Percentiles rank a stretch among this genome's conserved stretches.
Conservation (phyloP, 2,888 invertebrate genomes). For the Nipponacmea schrenckii region DNA sequence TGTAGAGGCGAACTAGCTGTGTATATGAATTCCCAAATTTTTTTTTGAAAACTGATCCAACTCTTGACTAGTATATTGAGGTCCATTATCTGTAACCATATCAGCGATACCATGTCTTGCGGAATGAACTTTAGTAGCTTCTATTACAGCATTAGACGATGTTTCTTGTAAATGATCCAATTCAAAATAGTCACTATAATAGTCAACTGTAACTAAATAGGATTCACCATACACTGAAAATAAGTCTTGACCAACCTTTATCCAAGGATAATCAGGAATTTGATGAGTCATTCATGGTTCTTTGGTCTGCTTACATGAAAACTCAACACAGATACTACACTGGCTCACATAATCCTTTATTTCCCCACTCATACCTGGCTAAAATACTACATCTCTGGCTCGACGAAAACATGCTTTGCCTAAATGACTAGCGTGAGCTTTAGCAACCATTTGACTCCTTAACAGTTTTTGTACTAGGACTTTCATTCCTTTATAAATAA, state of each 20-base stretch:
- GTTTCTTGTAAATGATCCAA: background rate
- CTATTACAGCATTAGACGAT: background rate
- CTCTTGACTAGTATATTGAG: background rate
- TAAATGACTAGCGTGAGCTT: slow-evolving; percentile 21
- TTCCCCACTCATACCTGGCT: slow-evolving; percentile 28
- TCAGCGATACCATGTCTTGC: background rate
- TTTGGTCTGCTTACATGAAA: background rate
- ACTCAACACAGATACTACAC: background rate
- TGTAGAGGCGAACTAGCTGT: background rate
- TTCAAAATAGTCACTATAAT: background rate
- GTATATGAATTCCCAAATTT: background rate
- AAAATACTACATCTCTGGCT: slow-evolving; percentile 24
- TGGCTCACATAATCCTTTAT: slow-evolving; percentile 6
- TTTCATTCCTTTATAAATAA: slow-evolving; percentile 26
- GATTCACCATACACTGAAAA: background rate
- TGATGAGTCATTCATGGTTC: too few species aligned
- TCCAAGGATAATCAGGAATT: background rate
- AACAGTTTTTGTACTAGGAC: slow-evolving; percentile 20
- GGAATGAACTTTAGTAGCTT: background rate
- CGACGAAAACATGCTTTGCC: slow-evolving; percentile 21
- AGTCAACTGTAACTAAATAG: background rate
- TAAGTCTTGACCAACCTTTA: background rate
- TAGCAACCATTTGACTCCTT: slow-evolving; percentile 19
- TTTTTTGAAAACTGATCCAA: background rate
- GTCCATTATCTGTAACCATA: background rate